Base-by-base conservation (phyloP, 2,113 vertebrate genomes). In the Columba janthina region DNA sequence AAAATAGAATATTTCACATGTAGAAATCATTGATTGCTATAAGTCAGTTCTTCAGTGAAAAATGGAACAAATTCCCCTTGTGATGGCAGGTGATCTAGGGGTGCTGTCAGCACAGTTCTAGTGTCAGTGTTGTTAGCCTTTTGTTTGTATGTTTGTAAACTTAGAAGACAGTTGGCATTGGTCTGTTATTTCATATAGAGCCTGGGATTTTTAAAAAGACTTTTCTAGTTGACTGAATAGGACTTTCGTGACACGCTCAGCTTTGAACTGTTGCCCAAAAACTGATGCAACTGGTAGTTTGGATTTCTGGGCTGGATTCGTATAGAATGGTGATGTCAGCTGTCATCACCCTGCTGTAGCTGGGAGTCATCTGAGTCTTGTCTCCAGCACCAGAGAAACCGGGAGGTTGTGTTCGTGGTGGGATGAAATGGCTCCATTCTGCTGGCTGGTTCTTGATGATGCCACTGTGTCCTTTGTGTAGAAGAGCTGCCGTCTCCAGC, bases 241-340 rank as follows among this genome's bases (percentile, higher is more conserved):
- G 85, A 93, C 79, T 94, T 95, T 73, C 1, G 18, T 96, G 95
- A 85, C 90, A 78, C 90, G 61, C 19, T 82, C 81, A 34, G 62
- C 92, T 96, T 96, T 97, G 95, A 96, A 94, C 89, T 83, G 79
- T 61, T 95, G 89, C 93, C 96, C 91, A 94, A 89, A 88, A 90
- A 32, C 84, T 97, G 93, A 94, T 96, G 95, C 87, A 97, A 94
- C 64, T 94, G 89, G 79, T 90, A 88, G 94, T 85, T 53, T 95
- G 89, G 84, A 75, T 97, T 96, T 96, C 93, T 97, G 90, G 70
- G 26, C 89, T 87, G 65, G 70, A 82, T 85, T 93, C 82, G 89
- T 87, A 20, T 15, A 46, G 88, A 62, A 60, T 53, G 66, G 36
- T 96, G 92, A 94, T 96, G 95, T 96, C 95, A 96, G 91, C 92